Base-by-base conservation (phyloP, 2,113 vertebrate species). In the Cololabis saira region DNA sequence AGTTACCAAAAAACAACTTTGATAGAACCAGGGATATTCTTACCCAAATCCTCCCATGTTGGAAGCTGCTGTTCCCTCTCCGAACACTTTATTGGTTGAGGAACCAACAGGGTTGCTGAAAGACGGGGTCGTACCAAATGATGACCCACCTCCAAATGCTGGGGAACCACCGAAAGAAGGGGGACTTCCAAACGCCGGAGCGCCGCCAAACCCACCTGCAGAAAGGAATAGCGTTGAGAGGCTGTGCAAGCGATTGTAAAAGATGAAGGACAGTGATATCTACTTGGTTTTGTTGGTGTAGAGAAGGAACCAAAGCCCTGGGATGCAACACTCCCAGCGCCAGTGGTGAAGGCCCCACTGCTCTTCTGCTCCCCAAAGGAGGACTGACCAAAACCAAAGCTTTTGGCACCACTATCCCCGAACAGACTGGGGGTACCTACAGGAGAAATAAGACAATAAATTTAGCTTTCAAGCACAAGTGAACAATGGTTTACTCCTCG, bases 1-100 rank as follows among this genome's bases (percentile, higher is more conserved):
- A 27, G 24, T 27, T 27, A 27, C 24, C 24, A 27, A 27, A 27
- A 27, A 27, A 27, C 24, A 17, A 19, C 33, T n/a, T n/a, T 37
- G 6, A 7, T 11, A 37, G 33, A 37, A 37, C 33, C 33, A 37
- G 5, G 10, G 41, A 45, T 5, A 5, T 19, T 78, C 95, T 96
- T 94, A 99, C 97, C 97, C 97, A 78, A 98, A 99, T 90, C 96
- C 97, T 86, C 97, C 97, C 11, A 98, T 90, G 91, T 79, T 98
- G 88, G 98, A 88, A 0, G 97, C 97, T 0, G 96, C 93, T 0
- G 98, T 98, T 56, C 98, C 98, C 89, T 99, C 98, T 82, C 98
- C 98, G 67, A 99, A 99, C 87, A 99, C 98, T 93, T 99, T 99
- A 76, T 93, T 91, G 66, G 93, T 89, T 13, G 94, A 92, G 84